Percentiles rank a stretch among this genome's conserved stretches.
phyloP scores from a whole-genome alignment of 2,797 vertebrate species.

The Ibycter americanus region DNA sequence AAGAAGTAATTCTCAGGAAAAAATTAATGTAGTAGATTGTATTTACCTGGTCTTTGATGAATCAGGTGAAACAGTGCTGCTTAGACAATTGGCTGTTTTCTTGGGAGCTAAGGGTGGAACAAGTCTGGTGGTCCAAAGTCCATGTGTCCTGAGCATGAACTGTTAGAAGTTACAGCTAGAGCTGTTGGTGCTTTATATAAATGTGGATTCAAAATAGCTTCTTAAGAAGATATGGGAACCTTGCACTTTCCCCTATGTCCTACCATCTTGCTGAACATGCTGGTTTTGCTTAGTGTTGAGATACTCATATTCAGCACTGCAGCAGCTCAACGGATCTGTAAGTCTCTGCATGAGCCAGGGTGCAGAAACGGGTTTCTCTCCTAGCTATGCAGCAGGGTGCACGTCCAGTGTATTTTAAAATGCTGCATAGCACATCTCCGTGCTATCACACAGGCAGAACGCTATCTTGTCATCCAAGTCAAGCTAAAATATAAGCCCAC shows the following conservation, averaged over 20 bases:
- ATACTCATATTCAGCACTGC: neutral
- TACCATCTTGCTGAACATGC: fast-evolving
- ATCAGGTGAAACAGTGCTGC: neutral
- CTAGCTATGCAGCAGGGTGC: neutral
- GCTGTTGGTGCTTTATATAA: neutral
- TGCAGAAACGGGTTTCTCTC: neutral
- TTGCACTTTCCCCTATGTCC: neutral
- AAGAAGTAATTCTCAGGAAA: neutral
- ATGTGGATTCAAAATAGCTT: neutral
- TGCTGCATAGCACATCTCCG: neutral
- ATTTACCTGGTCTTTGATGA: neutral
- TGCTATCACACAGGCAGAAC: neutral
- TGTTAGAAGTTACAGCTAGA: neutral
- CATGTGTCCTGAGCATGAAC: neutral
- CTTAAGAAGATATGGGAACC: neutral
- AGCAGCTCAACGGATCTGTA: neutral
- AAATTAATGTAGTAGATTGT: neutral
- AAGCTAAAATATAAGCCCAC: neutral
- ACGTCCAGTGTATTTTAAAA: neutral
- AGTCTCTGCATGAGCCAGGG: neutral
- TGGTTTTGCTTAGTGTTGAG: neutral
- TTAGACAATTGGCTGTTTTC: neutral
- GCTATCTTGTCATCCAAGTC: neutral
- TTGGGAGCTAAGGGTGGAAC: neutral
- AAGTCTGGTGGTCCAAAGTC: neutral